phyloP scores from a whole-genome alignment of 2,888 invertebrate genomes.

The Clivina fossor region DNA sequence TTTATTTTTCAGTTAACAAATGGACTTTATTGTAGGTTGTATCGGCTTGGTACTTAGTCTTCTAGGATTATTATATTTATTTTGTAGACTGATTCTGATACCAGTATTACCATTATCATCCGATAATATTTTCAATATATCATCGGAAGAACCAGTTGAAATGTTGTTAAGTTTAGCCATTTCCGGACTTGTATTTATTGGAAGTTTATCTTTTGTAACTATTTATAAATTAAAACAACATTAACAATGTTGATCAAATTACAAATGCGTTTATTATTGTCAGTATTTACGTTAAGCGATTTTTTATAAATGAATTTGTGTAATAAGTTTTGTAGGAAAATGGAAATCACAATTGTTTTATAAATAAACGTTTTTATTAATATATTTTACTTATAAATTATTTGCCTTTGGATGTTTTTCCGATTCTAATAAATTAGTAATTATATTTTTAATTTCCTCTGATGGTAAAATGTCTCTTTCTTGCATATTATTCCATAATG shows the following conservation, averaged over 20 bases:
- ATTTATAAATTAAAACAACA: slow-evolving; percentile 23
- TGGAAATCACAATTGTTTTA: slow-evolving; percentile 1
- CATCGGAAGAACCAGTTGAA: slow-evolving; percentile 13
- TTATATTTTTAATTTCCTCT: slow-evolving; percentile 49
- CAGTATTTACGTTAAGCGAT: no score
- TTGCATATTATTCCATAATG: slow-evolving; percentile 56
- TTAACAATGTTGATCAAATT: slow-evolving; percentile 7
- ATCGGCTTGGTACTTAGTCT: slow-evolving; percentile 16
- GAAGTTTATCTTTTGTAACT: slow-evolving; percentile 15
- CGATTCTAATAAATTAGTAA: slow-evolving; percentile 5
- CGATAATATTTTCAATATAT: slow-evolving; percentile 21
- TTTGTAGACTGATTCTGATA: slow-evolving; percentile 14
- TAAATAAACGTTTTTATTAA: neutral
- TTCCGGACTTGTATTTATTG: slow-evolving; percentile 21
- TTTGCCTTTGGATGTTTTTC: slow-evolving; percentile 6
- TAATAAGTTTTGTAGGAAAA: neutral
- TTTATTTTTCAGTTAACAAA: slow-evolving; percentile 3
- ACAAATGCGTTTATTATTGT: no score
- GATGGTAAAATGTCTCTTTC: slow-evolving; percentile 53
- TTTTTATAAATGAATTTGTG: neutral
- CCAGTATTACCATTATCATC: slow-evolving; percentile 16
- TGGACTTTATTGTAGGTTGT: slow-evolving; percentile 18
- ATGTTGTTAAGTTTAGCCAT: slow-evolving; percentile 17
- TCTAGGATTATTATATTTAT: slow-evolving; percentile 22
- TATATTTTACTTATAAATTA: slow-evolving; percentile 1